A percentile compares a stretch with the other conserved stretches of the same genome.
Conservation (phyloP, 2,888 invertebrate species). For the Sisyra terminalis region DNA sequence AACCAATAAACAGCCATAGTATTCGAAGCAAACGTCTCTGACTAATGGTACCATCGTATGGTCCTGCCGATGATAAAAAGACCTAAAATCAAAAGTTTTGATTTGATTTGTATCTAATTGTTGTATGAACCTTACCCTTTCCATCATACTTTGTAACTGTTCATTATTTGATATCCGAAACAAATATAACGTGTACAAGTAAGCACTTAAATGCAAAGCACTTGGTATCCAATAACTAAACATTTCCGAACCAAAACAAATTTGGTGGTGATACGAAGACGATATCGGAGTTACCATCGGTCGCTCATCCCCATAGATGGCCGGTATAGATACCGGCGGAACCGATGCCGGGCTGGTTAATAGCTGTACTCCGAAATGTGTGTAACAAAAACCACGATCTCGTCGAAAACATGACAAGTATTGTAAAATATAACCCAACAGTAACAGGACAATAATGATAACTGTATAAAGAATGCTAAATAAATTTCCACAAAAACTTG, state of each 20-base stretch:
- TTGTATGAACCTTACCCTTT: constrained; percentile 38
- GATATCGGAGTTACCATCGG: constrained; percentile 13
- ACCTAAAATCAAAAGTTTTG: constrained; percentile 29
- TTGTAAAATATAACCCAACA: constrained; percentile 57
- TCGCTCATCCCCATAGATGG: constrained; percentile 12
- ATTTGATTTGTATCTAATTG: not conserved
- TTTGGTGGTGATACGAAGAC: constrained; percentile 29
- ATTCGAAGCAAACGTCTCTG: constrained; percentile 52
- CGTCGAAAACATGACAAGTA: constrained; percentile 62
- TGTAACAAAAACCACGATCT: constrained; percentile 55
- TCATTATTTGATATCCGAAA: constrained; percentile 66
- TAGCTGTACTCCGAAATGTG: constrained; percentile 13
- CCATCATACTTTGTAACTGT: constrained; percentile 68
- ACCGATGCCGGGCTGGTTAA: constrained; percentile 12
- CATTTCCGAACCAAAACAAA: constrained; percentile 51
- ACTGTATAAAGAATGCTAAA: constrained; percentile 51
- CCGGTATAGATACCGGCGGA: constrained; percentile 13
- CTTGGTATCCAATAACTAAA: constrained; percentile 63
- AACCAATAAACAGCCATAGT: constrained; percentile 54
- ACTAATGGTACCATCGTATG: constrained; percentile 44
- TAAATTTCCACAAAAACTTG: constrained; percentile 38
- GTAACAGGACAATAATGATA: constrained; percentile 43
- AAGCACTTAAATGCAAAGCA: constrained; percentile 52
- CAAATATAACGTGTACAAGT: constrained; percentile 53
- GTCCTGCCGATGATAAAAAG: constrained; percentile 54